phyloP scores from a whole-genome alignment of 2,797 vertebrate genomes.

The Coracias cyanogaster region DNA sequence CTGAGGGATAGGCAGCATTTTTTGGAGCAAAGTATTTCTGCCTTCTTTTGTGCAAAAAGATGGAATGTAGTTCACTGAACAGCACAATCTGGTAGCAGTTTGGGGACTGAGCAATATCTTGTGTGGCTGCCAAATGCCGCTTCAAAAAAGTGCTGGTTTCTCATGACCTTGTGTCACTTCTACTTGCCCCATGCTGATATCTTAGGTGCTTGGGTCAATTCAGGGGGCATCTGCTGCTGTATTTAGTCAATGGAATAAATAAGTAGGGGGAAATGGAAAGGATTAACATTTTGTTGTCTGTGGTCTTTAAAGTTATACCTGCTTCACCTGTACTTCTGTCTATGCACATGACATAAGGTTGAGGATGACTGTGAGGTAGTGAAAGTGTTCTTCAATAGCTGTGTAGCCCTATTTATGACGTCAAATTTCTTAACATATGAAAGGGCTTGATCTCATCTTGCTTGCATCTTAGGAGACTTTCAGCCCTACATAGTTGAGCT shows the following conservation, averaged over 20 bases:
- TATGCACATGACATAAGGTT: neutral
- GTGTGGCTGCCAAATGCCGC: neutral
- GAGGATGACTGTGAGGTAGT: neutral
- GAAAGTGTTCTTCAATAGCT: neutral
- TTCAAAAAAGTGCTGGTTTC: neutral
- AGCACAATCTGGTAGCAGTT: fast-evolving
- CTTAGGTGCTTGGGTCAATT: neutral
- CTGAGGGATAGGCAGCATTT: neutral
- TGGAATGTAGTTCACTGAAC: fast-evolving
- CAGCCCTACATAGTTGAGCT: neutral
- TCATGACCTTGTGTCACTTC: neutral
- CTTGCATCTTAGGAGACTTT: neutral
- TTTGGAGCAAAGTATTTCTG: neutral
- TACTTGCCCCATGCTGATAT: neutral
- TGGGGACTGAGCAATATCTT: neutral
- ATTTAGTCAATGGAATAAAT: neutral
- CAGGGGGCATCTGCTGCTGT: neutral
- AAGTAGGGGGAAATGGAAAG: neutral
- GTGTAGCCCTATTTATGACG: neutral
- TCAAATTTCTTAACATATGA: neutral
- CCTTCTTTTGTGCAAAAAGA: neutral
- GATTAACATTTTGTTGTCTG: neutral
- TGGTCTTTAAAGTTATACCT: neutral
- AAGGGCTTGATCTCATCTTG: neutral
- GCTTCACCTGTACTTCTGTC: neutral